Evolutionary conservation across 2,888 invertebrate genomes (phyloP).

Genomic region (Urechis unicinctus): DNA sequence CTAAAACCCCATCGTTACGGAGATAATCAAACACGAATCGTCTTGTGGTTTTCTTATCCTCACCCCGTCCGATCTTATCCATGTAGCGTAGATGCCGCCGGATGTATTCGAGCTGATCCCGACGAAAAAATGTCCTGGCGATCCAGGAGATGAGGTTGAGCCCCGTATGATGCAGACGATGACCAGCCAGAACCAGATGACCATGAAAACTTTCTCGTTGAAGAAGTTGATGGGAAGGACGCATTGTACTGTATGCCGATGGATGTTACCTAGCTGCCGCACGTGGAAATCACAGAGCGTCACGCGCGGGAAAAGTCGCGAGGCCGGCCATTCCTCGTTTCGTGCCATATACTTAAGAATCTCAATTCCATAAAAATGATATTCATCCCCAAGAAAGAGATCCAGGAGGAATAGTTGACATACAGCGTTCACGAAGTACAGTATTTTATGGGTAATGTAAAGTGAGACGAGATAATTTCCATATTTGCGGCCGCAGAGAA

Average conservation of each 20-base stretch:
- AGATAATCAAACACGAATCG: neutral
- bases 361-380: neutral
- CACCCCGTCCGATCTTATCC: neutral
- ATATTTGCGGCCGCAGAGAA: neutral
- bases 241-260: constrained; percentile 1
- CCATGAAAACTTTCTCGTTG: constrained; percentile 1
- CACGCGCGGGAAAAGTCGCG: neutral
- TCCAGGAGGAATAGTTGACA: constrained; percentile 2
- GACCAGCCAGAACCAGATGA: constrained; percentile 2
- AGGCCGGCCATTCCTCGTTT: neutral
- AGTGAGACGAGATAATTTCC: neutral
- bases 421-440: neutral
- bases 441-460: neutral
- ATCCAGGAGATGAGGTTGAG: neutral
- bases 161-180: neutral
- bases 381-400: constrained; percentile 1
- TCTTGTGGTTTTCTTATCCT: neutral
- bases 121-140: neutral
- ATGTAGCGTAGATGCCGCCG: neutral
- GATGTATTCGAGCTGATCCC: neutral
- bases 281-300: constrained; percentile 2
- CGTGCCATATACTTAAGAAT: neutral
- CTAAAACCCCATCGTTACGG: neutral
- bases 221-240: constrained; percentile 1
- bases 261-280: neutral